Base-by-base conservation (phyloP, 2,888 invertebrate species). In the Dryomyza anilis region DNA sequence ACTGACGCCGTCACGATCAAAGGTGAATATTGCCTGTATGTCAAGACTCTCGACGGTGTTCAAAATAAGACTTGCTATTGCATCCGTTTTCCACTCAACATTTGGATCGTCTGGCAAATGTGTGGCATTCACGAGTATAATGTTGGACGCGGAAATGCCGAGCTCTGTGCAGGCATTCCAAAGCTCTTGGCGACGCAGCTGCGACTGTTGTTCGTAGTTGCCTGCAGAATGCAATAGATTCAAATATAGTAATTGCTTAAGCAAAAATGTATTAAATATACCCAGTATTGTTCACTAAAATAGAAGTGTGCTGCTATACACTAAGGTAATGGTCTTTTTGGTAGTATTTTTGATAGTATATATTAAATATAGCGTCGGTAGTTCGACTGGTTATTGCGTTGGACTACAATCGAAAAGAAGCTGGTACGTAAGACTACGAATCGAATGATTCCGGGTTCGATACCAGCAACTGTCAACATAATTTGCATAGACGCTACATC, bases 1-100 rank as follows among this genome's bases (percentile, higher is more conserved):
- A 73, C 96, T 97, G 6, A 99, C 91, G 58, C 98, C 99, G 78
- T 91, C 87, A 76, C 91, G 89, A 84, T 99, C 99, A 85, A 99
- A 99, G 16, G 98, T 96, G 62, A 98, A 88, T 60, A 98, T 85
- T 2, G 92, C 91, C 77, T 94, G 91, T 76, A 95, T 91, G 74
- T 89, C 89, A 74, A 92, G 86, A 64, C 87, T 85, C 81, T 92
- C 91, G 43, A 95, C 84, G 65, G 91, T 87, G 69, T 88, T 86
- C 62, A 88, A 79, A 71, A 94, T 86, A 69, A 88, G 83, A 61
- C 87, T 85, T 25, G 89, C 87, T 55, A 92, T 85, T 16, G 87
- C 79, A 73, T 89, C 87, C 65, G 86, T 84, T 62, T 89, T 88
- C 96, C 96, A 97, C 66, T 88, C 86, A n/a, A 85, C 84, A 70